Percentiles rank a stretch among this genome's conserved stretches.
Conservation (phyloP, 2,888 invertebrate species). For the Nowickia ferox region DNA sequence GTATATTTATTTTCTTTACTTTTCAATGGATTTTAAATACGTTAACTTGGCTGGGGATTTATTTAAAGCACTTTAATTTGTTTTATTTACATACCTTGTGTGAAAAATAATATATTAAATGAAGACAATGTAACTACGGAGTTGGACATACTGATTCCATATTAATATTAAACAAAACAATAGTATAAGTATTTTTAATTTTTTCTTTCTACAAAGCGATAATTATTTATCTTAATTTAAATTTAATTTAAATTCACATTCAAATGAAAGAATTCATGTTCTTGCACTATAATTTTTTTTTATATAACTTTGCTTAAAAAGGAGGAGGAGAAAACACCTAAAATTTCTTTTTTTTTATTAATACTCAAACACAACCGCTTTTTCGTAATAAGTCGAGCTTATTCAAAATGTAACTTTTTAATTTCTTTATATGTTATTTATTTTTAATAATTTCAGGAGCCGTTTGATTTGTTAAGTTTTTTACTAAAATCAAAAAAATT, state of each 20-base stretch:
- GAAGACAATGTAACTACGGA: constrained; percentile 83
- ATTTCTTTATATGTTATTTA: background rate
- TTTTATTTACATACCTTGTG: constrained; percentile 80
- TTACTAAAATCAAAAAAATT: constrained; percentile 54
- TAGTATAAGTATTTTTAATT: constrained; percentile 51
- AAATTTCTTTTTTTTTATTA: constrained; percentile 16
- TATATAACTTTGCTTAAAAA: constrained; percentile 53
- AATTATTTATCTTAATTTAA: background rate
- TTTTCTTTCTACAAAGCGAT: background rate
- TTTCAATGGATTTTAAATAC: constrained; percentile 9
- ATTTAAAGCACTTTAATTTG: constrained; percentile 9
- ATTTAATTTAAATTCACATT: constrained; percentile 9
- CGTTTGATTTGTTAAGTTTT: constrained; percentile 70
- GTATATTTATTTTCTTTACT: constrained; percentile 8
- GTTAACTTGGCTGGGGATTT: background rate
- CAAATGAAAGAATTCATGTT: constrained; percentile 37
- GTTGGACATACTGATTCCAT: constrained; percentile 83
- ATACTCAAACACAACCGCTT: constrained; percentile 64
- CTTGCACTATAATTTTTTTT: constrained; percentile 45
- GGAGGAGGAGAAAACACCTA: background rate
- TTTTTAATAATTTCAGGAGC: constrained; percentile 10
- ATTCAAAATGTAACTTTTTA: constrained; percentile 11
- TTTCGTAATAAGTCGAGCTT: constrained; percentile 48
- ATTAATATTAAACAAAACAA: constrained; percentile 77
- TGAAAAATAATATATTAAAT: constrained; percentile 83